Percentiles rank a stretch among this genome's conserved stretches.
phyloP scores from a whole-genome alignment of 2,888 invertebrate genomes.

The Parthenolecanium corni region DNA sequence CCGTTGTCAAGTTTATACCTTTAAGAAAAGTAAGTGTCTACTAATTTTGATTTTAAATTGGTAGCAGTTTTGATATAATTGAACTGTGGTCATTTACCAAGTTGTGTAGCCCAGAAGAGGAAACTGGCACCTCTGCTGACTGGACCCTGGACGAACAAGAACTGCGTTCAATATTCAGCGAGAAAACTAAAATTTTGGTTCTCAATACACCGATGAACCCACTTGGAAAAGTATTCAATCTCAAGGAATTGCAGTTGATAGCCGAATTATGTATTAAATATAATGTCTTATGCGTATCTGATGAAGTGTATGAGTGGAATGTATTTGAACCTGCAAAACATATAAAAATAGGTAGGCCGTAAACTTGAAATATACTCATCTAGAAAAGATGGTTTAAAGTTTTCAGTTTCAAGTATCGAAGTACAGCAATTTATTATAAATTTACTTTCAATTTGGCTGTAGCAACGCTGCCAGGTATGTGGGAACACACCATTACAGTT shows the following conservation, averaged over 20 bases:
- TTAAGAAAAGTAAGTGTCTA: conserved; percentile 57
- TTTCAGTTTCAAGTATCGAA: too few species aligned
- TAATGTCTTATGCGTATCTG: conserved; percentile 81
- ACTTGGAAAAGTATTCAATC: conserved; percentile 74
- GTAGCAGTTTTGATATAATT: background rate
- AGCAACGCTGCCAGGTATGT: conserved; percentile 91
- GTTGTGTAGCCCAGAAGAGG: too few species aligned
- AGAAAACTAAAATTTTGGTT: conserved; percentile 84
- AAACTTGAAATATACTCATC: background rate
- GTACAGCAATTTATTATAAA: too few species aligned
- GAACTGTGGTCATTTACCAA: background rate
- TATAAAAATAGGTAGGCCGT: conserved; percentile 68
- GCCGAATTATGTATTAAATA: conserved; percentile 82
- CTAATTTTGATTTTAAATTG: background rate
- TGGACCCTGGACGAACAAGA: conserved; percentile 80
- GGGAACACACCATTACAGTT: conserved; percentile 90
- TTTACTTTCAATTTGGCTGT: conserved; percentile 29
- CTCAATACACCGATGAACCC: conserved; percentile 97
- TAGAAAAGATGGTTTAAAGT: background rate
- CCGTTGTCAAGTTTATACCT: conserved; percentile 76
- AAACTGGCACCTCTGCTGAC: conserved; percentile 45
- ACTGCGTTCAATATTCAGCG: conserved; percentile 64
- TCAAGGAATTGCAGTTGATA: conserved; percentile 58
- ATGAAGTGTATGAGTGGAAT: conserved; percentile 98
- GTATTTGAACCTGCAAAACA: conserved; percentile 72